Conservation (phyloP, 2,888 invertebrate species). For the Agrochola macilenta region DNA sequence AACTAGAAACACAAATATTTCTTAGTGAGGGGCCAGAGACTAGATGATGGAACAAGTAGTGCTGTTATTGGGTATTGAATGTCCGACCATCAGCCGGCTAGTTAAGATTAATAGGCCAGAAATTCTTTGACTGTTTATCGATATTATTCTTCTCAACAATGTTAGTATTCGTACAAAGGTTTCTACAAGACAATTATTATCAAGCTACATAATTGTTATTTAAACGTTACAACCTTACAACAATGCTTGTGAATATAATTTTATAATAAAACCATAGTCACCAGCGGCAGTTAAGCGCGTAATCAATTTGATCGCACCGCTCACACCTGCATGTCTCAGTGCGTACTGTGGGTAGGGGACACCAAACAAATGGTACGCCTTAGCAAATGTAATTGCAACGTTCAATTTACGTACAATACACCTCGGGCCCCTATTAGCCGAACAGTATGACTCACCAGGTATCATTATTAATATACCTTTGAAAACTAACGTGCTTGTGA, state of each 20-base stretch:
- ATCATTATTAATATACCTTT: conserved; percentile 62
- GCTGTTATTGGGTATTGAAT: conserved; percentile 14
- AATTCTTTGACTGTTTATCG: conserved; percentile 20
- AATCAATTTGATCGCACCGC: conserved; percentile 62
- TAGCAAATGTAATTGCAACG: conserved; percentile 61
- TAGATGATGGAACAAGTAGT: neutral
- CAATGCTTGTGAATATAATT: conserved; percentile 34
- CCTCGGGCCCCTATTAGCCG: conserved; percentile 58
- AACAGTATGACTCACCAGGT: conserved; percentile 59
- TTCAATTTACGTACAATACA: conserved; percentile 63
- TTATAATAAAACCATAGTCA: conserved; percentile 43
- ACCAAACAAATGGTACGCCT: conserved; percentile 60
- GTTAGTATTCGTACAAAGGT: conserved; percentile 17
- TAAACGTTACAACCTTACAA: conserved; percentile 25
- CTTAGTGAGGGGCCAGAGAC: neutral
- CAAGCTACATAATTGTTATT: conserved; percentile 26
- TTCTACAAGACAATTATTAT: conserved; percentile 16
- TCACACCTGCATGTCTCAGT: conserved; percentile 63
- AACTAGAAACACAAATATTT: neutral
- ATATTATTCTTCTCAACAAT: conserved; percentile 29
- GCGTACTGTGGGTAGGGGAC: conserved; percentile 42
- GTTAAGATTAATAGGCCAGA: conserved; percentile 17
- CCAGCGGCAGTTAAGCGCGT: conserved; percentile 44
- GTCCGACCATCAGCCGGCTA: conserved; percentile 4
- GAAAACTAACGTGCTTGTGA: conserved; percentile 53